Percentiles rank a stretch among this genome's conserved stretches.
Conservation (phyloP, 2,888 invertebrate species). For the Flexamia atlantica region DNA sequence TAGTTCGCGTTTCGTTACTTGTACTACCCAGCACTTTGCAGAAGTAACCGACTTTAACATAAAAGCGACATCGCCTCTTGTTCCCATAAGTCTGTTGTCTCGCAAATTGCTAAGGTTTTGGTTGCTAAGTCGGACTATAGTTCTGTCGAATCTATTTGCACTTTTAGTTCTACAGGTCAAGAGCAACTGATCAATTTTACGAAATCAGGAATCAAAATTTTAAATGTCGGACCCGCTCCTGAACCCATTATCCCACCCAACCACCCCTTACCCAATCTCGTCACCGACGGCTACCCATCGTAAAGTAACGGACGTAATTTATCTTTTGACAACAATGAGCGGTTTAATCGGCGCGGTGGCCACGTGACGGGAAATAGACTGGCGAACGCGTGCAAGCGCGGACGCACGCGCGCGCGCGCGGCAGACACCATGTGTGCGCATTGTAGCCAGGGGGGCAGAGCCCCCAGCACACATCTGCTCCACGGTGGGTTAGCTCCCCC, state of each 20-base stretch:
- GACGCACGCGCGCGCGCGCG: constrained; percentile 13
- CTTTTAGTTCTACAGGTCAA: too few relatives aligned
- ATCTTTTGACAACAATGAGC: constrained; percentile 33
- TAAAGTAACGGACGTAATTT: constrained; percentile 16
- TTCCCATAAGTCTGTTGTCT: too few relatives aligned
- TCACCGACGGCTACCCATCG: not conserved
- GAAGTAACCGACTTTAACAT: too few relatives aligned
- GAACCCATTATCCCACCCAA: not conserved
- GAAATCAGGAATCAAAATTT: too few relatives aligned
- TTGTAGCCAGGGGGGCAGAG: constrained; percentile 15
- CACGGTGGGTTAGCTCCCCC: constrained; percentile 27
- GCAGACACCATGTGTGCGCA: constrained; percentile 50
- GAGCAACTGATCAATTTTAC: too few relatives aligned
- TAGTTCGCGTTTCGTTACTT: too few relatives aligned
- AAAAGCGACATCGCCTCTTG: too few relatives aligned
- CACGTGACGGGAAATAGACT: constrained; percentile 43
- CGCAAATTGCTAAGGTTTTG: too few relatives aligned
- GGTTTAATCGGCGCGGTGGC: constrained; percentile 8
- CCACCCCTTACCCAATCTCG: not conserved
- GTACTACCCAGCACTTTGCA: too few relatives aligned
- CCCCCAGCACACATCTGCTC: constrained; percentile 35
- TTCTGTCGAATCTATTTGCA: too few relatives aligned
- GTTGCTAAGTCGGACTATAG: too few relatives aligned
- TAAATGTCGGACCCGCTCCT: not conserved
- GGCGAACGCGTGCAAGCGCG: not conserved